Conservation (phyloP, 2,797 vertebrate genomes). For the Silurus lanzhouensis region DNA sequence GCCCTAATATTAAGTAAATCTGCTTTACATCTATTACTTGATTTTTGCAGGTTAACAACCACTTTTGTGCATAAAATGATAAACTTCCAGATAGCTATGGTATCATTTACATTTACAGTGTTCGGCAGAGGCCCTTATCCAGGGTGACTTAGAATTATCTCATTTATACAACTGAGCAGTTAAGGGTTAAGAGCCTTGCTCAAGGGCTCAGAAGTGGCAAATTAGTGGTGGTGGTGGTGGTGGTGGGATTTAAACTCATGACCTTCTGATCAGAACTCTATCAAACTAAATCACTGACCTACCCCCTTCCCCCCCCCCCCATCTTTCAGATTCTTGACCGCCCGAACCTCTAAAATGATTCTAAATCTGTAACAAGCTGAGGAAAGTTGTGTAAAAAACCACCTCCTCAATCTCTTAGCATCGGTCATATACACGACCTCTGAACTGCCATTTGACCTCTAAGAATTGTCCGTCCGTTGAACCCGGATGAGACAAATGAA, state of each 20-base stretch:
- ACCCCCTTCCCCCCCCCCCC: no score
- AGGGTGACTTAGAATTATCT: no score
- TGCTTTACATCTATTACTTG: not conserved
- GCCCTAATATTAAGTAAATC: not conserved
- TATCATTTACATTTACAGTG: not conserved
- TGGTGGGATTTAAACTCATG: no score
- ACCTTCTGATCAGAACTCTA: no score
- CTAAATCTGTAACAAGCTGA: no score
- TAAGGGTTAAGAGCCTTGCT: no score
- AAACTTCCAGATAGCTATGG: not conserved
- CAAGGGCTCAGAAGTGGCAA: no score
- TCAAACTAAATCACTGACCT: no score
- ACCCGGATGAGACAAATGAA: not conserved
- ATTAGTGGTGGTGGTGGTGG: no score
- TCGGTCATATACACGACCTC: constrained; percentile 16
- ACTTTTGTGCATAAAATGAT: not conserved
- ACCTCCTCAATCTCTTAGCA: not conserved
- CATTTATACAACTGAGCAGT: no score
- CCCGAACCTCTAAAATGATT: not conserved
- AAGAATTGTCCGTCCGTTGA: not conserved
- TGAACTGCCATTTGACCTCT: not conserved
- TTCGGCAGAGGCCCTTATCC: no score
- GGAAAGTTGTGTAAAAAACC: not conserved
- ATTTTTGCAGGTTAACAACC: not conserved
- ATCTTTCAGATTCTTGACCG: not conserved